Percentiles rank a stretch among this genome's conserved stretches.
Conservation (phyloP, 2,888 invertebrate species). For the Polydesmus complanatus region DNA sequence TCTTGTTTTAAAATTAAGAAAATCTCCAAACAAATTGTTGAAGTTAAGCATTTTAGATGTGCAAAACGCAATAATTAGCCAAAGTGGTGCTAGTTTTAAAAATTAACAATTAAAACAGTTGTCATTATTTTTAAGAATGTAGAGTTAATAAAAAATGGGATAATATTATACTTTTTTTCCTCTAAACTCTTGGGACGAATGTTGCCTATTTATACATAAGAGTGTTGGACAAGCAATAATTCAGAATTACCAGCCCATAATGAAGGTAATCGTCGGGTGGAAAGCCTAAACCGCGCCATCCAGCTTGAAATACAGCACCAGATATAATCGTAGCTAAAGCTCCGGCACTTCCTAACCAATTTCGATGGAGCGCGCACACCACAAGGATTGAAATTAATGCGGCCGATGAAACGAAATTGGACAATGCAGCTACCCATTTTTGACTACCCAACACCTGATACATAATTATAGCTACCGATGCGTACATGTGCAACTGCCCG, state of each 20-base stretch:
- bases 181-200: too few species aligned
- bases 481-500: constrained; percentile 11
- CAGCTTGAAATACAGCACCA: constrained; percentile 14
- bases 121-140: too few species aligned
- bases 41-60: too few species aligned
- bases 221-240: constrained; percentile 1
- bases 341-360: constrained; percentile 10
- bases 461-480: constrained; percentile 8
- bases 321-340: constrained; percentile 11
- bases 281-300: constrained; percentile 14
- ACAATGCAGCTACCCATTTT: constrained; percentile 4
- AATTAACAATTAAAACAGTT: too few species aligned
- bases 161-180: too few species aligned
- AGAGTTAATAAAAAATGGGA: too few species aligned
- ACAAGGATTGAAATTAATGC: constrained; percentile 15
- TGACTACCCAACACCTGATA: constrained; percentile 10
- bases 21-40: too few species aligned
- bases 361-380: constrained; percentile 6
- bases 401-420: constrained; percentile 13
- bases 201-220: background rate
- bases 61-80: too few species aligned
- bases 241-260: constrained; percentile 11
- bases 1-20: too few species aligned
- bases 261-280: constrained; percentile 17
- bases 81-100: too few species aligned